Base-by-base conservation (phyloP, 2,797 vertebrate genomes). In the Poeciliopsis turneri region DNA sequence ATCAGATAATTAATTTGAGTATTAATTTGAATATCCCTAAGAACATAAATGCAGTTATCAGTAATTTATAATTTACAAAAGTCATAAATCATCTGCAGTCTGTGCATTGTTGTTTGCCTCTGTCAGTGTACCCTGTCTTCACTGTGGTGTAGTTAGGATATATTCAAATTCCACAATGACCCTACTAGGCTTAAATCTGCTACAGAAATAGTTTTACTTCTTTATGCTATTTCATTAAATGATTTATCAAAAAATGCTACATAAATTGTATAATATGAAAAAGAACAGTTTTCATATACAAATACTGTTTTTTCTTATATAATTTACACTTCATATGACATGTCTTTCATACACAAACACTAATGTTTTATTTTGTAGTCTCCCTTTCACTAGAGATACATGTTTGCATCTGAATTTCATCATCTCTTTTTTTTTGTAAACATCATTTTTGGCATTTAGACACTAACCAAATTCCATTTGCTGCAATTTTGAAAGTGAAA, bases 401-500 rank as follows among this genome's bases (percentile, higher is more conserved):
- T 46, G 4, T 59, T 75, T 74, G 28, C 46, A 45, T 0, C 13
- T n/a, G 41, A 70, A 43, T 70, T 70, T 45, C 41, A 28, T 45
- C 41, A 46, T 6, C 68, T 43, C 39, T 15, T 13, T 43, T n/a
- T n/a, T 49, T 13, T 25, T 23, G 6, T 49, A 9, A 46, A 61
- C n/a, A 13, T 33, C 1, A 66, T 33, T 68, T 13, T n/a, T 39
- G 23, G 4, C 23, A 16, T 51, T 76, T 66, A 49, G 13, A 36
- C 66, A 76, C 23, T 49, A 47, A 39, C 46, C 61, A 11, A 20
- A 73, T 64, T 43, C 28, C 15, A 57, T 30, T 73, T 53, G 57
- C 11, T 41, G 16, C 25, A 28, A 23, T 73, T 73, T 64, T 53
- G 15, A 66, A 64, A 74, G 47, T 64, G 30, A 73, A 64, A 64